Evolutionary conservation across 1,140 invertebrate genomes (phyloP).

Genomic region (Zophobas morio): DNA sequence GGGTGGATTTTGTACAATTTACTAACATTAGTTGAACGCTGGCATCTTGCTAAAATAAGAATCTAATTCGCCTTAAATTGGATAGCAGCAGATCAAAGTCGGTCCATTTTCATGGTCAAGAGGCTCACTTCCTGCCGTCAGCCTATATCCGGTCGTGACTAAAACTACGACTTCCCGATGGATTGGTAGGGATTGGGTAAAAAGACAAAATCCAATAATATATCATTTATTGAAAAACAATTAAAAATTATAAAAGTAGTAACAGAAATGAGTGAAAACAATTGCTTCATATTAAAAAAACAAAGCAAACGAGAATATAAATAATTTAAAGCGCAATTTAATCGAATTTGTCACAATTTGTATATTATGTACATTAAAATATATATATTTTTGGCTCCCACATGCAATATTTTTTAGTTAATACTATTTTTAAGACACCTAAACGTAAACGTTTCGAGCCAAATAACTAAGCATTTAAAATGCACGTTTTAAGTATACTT

Average conservation of each 20-base stretch:
- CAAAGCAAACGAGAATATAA: not conserved
- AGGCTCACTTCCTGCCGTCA: constrained; percentile 50
- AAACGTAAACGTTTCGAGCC: constrained; percentile 33
- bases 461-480: constrained; percentile 41
- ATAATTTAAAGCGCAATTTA: constrained; percentile 29
- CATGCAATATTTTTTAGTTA: constrained; percentile 23
- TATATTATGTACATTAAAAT: constrained; percentile 39
- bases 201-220: constrained; percentile 27
- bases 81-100: constrained; percentile 14
- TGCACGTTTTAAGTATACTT: constrained; percentile 24
- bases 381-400: constrained; percentile 30
- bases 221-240: constrained; percentile 38
- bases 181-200: not conserved
- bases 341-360: constrained; percentile 10
- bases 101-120: constrained; percentile 48
- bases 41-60: not conserved
- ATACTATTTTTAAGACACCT: constrained; percentile 33
- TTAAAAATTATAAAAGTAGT: constrained; percentile 29
- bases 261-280: constrained; percentile 13
- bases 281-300: not conserved
- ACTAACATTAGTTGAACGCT: too few relatives aligned
- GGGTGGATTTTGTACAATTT: too few relatives aligned
- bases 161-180: constrained; percentile 28
- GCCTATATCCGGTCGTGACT: constrained; percentile 27
- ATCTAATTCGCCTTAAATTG: constrained; percentile 5